Evolutionary conservation across 2,888 invertebrate genomes (phyloP).

Genomic region (Epinotia demarniana): DNA sequence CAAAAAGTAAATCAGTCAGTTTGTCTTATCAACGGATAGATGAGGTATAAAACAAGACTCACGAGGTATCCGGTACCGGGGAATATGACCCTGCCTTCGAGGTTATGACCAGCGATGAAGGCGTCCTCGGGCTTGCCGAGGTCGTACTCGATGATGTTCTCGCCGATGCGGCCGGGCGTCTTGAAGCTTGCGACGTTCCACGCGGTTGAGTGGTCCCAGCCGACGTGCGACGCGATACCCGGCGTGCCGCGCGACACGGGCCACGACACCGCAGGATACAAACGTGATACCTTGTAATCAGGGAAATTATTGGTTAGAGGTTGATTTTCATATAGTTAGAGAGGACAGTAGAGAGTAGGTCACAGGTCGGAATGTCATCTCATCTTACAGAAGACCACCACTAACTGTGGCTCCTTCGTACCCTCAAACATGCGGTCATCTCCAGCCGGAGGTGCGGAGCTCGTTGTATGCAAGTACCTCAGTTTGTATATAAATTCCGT

Average conservation of each 20-base stretch:
- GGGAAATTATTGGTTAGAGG: background rate
- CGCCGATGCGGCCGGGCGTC: constrained; percentile 87
- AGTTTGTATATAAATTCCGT: no score
- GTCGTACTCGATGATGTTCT: constrained; percentile 90
- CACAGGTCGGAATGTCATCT: no score
- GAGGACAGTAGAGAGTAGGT: no score
- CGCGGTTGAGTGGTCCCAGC: constrained; percentile 78
- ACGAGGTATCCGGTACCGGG: constrained; percentile 98
- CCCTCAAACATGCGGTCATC: no score
- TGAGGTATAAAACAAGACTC: constrained; percentile 48
- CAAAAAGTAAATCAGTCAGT: background rate
- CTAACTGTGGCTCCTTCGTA: no score
- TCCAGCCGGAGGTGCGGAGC: no score
- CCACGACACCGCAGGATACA: constrained; percentile 91
- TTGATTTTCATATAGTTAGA: constrained; percentile 81
- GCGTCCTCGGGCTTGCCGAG: constrained; percentile 89
- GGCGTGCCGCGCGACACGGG: constrained; percentile 97
- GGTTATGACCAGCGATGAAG: constrained; percentile 93
- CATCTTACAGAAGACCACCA: no score
- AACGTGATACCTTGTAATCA: constrained; percentile 67
- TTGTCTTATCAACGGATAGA: background rate
- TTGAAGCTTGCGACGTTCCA: constrained; percentile 85
- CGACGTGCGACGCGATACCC: constrained; percentile 92
- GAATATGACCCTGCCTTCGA: constrained; percentile 97
- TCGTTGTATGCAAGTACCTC: no score